Base-by-base conservation (phyloP, 2,797 vertebrate species). In the Dendrocincla fuliginosa region DNA sequence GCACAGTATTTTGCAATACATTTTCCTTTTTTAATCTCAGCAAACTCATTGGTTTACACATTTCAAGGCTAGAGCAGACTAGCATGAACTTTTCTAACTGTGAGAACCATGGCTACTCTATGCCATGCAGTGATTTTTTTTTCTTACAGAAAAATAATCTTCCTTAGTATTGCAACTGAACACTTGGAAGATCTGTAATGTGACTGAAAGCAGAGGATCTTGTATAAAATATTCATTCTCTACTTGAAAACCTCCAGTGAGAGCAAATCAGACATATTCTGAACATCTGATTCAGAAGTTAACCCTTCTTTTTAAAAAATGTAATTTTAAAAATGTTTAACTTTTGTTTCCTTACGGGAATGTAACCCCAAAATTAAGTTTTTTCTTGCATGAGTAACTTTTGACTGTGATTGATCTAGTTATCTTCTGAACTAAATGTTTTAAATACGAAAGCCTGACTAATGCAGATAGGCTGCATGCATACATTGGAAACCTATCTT, bases 81-180 rank as follows among this genome's bases (percentile, higher is more conserved):
- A 61, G 33, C 11, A 42, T 8, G 57, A 79, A 68, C 33, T 69
- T 63, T 32, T 82, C 24, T 71, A 28, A 28, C 8, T n/a, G 16
- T 32, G 16, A 9, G 22, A 64, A 74, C 32, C 24, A 57, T 5
- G 16, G n/a, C 30, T 47, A 46, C 22, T 15, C 30, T 47, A 17
- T 0, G 0, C 57, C 68, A 49, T 13, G 22, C 10, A 55, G 61
- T 0, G 0, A 4, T 55, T 32, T 47, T 86, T 73, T 55, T 74
- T 47, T 67, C 53, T 79, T 53, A 65, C 8, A 84, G 52, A 84
- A 74, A 70, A 84, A 14, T 6, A 10, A 16, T 65, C 23, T 86
- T 67, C 19, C 20, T 37, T 49, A 42, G 20, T 22, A 53, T 78
- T 75, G 65, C 37, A 55, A 41, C 27, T 13, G 60, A 84, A 74